A percentile compares a stretch with the other conserved stretches of the same genome.
Evolutionary conservation across 1,140 invertebrate species (phyloP).

Genomic region (Apis cerana): DNA sequence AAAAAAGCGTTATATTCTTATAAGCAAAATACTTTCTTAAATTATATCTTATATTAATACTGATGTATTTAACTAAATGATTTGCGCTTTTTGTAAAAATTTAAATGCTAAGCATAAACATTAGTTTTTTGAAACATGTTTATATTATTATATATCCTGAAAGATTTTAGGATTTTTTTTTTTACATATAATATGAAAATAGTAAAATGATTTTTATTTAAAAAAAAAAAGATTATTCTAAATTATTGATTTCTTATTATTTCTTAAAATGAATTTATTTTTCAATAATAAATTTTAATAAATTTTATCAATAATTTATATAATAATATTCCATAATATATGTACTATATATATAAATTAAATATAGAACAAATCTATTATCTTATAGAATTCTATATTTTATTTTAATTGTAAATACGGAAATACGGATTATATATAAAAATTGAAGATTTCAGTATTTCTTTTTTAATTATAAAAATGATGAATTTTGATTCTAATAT

Average conservation of each 20-base stretch:
- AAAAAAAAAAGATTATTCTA: neutral
- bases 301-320: neutral
- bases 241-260: slow-evolving; percentile 13
- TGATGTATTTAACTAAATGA: slow-evolving; percentile 39
- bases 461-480: no score
- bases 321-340: neutral
- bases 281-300: slow-evolving; percentile 2
- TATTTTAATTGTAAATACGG: no score
- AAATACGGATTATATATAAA: no score
- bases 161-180: neutral
- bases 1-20: slow-evolving; percentile 55
- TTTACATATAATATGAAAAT: slow-evolving; percentile 20
- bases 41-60: slow-evolving; percentile 32
- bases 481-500: no score
- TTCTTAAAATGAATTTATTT: neutral
- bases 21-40: slow-evolving; percentile 47
- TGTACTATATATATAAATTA: no score
- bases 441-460: no score
- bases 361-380: no score
- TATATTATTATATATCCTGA: slow-evolving; percentile 4
- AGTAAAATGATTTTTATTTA: slow-evolving; percentile 4
- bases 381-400: no score
- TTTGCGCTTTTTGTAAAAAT: slow-evolving; percentile 48
- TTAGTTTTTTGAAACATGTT: slow-evolving; percentile 29
- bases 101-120: slow-evolving; percentile 25